These are phyloP conservation scores for Engraulis encrasicolus DNA, from an alignment of 2,113 vertebrate species.

Conservation along the genomic window DNA sequence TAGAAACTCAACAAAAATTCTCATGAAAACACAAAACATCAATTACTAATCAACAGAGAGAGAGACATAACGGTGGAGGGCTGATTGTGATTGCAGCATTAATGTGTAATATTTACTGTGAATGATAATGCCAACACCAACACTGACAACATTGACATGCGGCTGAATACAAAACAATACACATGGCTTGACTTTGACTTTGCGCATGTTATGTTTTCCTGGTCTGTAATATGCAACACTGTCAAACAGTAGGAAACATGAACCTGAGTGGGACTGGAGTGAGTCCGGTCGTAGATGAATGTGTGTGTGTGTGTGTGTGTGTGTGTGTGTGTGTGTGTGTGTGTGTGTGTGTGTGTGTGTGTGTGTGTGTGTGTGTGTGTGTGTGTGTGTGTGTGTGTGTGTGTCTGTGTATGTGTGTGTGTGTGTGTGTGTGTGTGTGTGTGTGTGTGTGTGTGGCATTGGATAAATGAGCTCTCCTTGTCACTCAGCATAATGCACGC, in stretches of 20 bases:
- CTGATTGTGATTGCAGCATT: background rate
- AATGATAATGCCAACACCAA: background rate
- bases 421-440: no score
- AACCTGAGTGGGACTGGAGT: background rate
- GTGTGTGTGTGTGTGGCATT: background rate
- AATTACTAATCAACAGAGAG: slow-evolving; percentile 9
- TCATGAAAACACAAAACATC: background rate
- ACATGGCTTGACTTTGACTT: background rate
- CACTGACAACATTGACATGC: background rate
- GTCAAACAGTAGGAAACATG: background rate
- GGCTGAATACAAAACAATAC: background rate
- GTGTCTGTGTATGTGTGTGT: no score
- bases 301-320: no score
- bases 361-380: no score
- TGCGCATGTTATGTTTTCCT: background rate
- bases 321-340: no score
- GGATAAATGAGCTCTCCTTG: slow-evolving; percentile 4
- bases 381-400: no score
- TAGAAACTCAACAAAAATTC: no score
- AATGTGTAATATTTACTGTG: background rate
- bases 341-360: no score
- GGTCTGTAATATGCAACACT: background rate
- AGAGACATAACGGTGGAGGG: background rate
- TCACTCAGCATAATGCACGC: background rate
- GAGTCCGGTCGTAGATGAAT: no score